A percentile compares a stretch with the other conserved stretches of the same genome.
Evolutionary conservation across 2,888 invertebrate genomes (phyloP).

Genomic region (Lasioglossum calceatum): DNA sequence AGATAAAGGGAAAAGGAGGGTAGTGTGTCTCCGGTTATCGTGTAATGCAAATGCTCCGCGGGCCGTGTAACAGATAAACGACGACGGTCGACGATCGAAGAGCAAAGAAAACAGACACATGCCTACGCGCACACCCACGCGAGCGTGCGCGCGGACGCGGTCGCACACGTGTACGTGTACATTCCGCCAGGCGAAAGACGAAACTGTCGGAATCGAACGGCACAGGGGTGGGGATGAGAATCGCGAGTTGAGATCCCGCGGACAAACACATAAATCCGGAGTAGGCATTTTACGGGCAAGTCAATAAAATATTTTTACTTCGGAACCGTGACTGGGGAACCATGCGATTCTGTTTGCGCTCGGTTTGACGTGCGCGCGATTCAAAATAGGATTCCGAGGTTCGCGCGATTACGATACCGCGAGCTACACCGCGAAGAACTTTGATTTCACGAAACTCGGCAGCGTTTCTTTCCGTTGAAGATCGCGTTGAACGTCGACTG

Average conservation of each 20-base stretch:
- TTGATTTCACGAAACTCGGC: neutral
- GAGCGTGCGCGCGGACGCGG: neutral
- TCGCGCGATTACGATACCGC: neutral
- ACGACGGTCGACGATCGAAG: neutral
- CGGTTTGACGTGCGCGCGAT: conserved; percentile 14
- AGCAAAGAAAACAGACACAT: neutral
- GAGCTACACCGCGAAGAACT: neutral
- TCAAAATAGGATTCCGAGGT: neutral
- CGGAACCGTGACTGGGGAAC: neutral
- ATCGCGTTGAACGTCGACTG: neutral
- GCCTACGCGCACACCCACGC: neutral
- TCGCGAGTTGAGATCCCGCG: neutral
- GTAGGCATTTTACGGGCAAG: conserved; percentile 13
- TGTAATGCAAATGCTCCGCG: conserved; percentile 1
- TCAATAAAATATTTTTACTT: conserved; percentile 35
- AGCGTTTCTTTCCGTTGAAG: neutral
- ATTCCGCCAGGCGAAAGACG: neutral
- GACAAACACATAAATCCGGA: conserved; percentile 10
- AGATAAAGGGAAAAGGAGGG: conserved; percentile 12
- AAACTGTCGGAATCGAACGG: neutral
- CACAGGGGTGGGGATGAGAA: neutral
- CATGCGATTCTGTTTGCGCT: conserved; percentile 5
- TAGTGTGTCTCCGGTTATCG: conserved; percentile 21
- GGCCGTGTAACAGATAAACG: conserved; percentile 13
- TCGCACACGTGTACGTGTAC: neutral